Percentiles rank a stretch among this genome's conserved stretches.
These are phyloP conservation scores for Nezara viridula DNA, from an alignment of 2,888 invertebrate species.

Conservation along the genomic window DNA sequence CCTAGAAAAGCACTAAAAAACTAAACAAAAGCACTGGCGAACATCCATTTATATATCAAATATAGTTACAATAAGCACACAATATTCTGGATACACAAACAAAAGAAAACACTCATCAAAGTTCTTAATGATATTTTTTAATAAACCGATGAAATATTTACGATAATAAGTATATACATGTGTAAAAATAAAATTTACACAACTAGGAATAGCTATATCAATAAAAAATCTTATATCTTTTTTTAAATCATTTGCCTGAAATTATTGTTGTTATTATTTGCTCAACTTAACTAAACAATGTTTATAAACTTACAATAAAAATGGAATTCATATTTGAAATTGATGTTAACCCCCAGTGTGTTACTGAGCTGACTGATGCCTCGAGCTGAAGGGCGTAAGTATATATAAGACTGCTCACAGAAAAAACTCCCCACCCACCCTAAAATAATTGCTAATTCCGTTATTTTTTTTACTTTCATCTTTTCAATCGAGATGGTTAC, in stretches of 20 bases:
- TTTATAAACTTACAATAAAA: not conserved
- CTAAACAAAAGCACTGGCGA: too few relatives aligned
- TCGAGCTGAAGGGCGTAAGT: not conserved
- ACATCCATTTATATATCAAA: too few relatives aligned
- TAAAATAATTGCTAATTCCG: conserved; percentile 56
- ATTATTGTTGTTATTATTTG: not conserved
- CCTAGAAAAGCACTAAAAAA: too few relatives aligned
- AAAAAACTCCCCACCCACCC: conserved; percentile 17
- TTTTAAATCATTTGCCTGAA: not conserved
- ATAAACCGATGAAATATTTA: too few relatives aligned
- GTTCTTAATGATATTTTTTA: too few relatives aligned
- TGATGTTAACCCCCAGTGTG: not conserved
- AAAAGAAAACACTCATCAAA: too few relatives aligned
- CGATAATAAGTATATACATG: too few relatives aligned
- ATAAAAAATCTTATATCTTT: too few relatives aligned
- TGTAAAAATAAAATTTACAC: too few relatives aligned
- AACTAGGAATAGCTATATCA: too few relatives aligned
- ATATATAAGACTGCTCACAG: conserved; percentile 11
- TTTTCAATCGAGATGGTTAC: conserved; percentile 46
- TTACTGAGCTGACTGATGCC: conserved; percentile 31
- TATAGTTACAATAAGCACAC: too few relatives aligned
- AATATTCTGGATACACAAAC: too few relatives aligned
- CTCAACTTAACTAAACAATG: not conserved
- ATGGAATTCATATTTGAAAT: not conserved
- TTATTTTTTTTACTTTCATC: conserved; percentile 46